Percentiles rank a stretch among this genome's conserved stretches.
These are phyloP conservation scores for Chelonus insularis DNA, from an alignment of 1,140 invertebrate genomes.

Conservation along the genomic window DNA sequence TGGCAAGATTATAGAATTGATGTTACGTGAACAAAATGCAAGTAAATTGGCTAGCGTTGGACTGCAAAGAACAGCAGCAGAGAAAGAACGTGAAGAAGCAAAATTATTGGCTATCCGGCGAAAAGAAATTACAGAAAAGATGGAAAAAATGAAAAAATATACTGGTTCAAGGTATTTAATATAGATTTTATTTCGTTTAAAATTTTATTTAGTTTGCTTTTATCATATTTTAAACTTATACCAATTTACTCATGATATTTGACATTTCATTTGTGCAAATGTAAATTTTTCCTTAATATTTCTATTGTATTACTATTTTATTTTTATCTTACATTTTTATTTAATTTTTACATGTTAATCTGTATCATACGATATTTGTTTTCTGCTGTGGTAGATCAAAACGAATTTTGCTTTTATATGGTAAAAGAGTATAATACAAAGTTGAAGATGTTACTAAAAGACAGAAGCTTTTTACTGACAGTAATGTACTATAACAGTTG, in stretches of 20 bases:
- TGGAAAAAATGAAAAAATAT: constrained; percentile 69
- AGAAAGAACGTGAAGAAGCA: constrained; percentile 82
- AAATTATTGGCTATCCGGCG: constrained; percentile 71
- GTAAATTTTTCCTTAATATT: neutral
- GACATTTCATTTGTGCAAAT: neutral
- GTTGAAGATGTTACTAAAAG: neutral
- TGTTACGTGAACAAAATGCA: constrained; percentile 84
- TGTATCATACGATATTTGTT: no score
- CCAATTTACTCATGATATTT: neutral
- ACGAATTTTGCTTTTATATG: neutral
- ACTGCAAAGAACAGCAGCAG: constrained; percentile 72
- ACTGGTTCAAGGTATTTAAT: constrained; percentile 65
- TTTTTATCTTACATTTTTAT: neutral
- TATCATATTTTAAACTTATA: neutral
- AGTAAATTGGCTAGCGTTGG: constrained; percentile 77
- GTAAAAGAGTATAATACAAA: neutral
- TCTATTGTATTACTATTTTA: no score
- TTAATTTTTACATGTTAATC: no score
- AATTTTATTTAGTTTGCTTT: neutral
- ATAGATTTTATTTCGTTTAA: neutral
- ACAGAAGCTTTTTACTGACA: neutral
- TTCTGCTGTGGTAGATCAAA: neutral
- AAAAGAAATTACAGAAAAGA: constrained; percentile 65
- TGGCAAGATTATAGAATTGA: constrained; percentile 71
- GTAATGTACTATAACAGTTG: neutral